Evolutionary conservation across 2,888 invertebrate genomes (phyloP), one percentile per base, ranked within the genome.

Genomic region (Electrophaes corylata): DNA sequence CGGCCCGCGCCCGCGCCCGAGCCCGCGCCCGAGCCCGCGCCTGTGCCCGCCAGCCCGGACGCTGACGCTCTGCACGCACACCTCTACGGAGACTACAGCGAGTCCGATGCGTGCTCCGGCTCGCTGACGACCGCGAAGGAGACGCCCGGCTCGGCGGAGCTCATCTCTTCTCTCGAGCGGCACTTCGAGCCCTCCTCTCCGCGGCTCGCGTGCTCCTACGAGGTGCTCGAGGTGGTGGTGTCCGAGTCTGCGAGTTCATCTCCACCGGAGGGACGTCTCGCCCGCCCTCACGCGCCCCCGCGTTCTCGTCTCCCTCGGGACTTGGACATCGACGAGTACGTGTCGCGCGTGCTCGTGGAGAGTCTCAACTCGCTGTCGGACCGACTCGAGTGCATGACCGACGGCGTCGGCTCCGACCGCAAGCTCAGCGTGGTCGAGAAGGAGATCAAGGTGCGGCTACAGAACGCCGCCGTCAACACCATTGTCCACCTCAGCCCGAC

Each of bases 291-390:
- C 4, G 4, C 54, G 46, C 51, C 5, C 56, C 49, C 40, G n/a
- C 39, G 18, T 20, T 12, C 14, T 10, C 23, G 19, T 14, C 6
- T 12, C 43, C 12, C 20, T 14, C 23, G 23, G 3, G 3, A 1
- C 23, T 1, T 86, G 35, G 84, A 91, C 65, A 82, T 92, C 18
- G 92, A 93, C 69, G 86, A 89, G 65, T 92, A 92, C 66, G 92
- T 93, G 12, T 92, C 92, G 1, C 88, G 88, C 66, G 88, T 93
- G 67, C 73, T 93, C 33, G 90, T 92, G 5, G 92, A 92, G 67
- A 92, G 92, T 64, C 78, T 93, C 10, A 86, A 91, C 69, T 90
- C 92, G 2, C 73, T 92, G 62, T 84, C 88, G 5, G 92, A 91
- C 67, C 90, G 88, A 64, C 73, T 92, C 6, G 91, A 92, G 63